phyloP scores from a whole-genome alignment of 2,888 invertebrate species.

The Mycalesis mineus region DNA sequence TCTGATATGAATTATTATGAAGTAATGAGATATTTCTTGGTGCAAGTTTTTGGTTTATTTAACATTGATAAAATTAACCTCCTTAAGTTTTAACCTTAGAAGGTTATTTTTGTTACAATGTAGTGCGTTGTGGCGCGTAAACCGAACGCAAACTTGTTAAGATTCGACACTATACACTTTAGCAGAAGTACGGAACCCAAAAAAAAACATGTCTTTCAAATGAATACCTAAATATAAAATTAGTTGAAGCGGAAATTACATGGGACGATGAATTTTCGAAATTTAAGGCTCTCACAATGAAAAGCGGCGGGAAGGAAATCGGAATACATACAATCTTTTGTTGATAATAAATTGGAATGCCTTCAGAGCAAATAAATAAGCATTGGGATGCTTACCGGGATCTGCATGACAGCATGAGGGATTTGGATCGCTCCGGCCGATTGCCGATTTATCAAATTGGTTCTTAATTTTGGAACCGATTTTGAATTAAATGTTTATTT shows the following conservation, averaged over 20 bases:
- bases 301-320: conserved; percentile 4
- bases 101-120: too few species aligned
- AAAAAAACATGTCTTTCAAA: background rate
- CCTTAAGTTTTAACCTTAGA: too few species aligned
- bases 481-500: background rate
- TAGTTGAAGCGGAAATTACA: conserved; percentile 12
- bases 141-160: too few species aligned
- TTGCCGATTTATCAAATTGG: background rate
- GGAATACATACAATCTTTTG: conserved; percentile 9
- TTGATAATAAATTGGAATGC: conserved; percentile 14
- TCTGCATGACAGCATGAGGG: background rate
- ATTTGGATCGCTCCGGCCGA: background rate
- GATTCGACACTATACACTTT: too few species aligned
- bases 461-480: conserved; percentile 1
- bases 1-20: too few species aligned
- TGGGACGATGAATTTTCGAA: conserved; percentile 7
- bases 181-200: background rate
- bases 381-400: conserved; percentile 2
- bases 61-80: too few species aligned
- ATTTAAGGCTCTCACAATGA: conserved; percentile 6
- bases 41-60: too few species aligned
- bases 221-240: conserved; percentile 5
- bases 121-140: too few species aligned
- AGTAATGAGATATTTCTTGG: too few species aligned
- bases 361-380: conserved; percentile 7